These are phyloP conservation scores for fruit fly (Drosophila melanogaster) DNA, from an alignment of 1,140 invertebrate genomes.

Conservation along the genomic window DNA sequence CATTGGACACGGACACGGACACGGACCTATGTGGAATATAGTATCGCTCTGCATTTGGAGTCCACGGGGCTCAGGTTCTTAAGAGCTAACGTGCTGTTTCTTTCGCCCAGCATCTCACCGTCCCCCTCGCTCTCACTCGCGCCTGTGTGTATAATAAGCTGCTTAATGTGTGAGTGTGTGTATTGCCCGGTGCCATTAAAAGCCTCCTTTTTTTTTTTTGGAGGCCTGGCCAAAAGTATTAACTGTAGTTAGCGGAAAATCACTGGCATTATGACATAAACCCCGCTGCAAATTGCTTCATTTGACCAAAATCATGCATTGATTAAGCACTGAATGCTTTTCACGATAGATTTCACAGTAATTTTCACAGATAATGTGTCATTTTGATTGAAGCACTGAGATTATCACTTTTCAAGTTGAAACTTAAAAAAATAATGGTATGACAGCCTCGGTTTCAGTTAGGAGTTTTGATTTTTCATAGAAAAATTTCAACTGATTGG, in stretches of 20 bases:
- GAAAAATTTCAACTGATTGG: conserved; percentile 5
- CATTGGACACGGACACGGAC: conserved; percentile 10
- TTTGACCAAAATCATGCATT: background rate
- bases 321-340: background rate
- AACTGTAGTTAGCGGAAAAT: conserved; percentile 5
- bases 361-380: background rate
- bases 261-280: background rate
- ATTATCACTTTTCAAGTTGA: conserved; percentile 4
- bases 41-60: conserved; percentile 17
- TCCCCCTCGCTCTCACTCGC: conserved; percentile 1
- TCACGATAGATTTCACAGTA: background rate
- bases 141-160: conserved; percentile 53
- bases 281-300: conserved; percentile 39
- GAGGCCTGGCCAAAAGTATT: conserved; percentile 11
- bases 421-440: conserved; percentile 17
- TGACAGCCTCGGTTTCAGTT: background rate
- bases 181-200: conserved; percentile 55
- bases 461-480: background rate
- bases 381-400: background rate
- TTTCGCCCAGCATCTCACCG: background rate
- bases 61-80: conserved; percentile 7
- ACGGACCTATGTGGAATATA: conserved; percentile 4
- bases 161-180: conserved; percentile 22
- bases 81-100: conserved; percentile 11
- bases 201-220: conserved; percentile 25